Evolutionary conservation across 2,888 invertebrate genomes (phyloP), one percentile per base, ranked within the genome.

Genomic region (Aromia moschata): DNA sequence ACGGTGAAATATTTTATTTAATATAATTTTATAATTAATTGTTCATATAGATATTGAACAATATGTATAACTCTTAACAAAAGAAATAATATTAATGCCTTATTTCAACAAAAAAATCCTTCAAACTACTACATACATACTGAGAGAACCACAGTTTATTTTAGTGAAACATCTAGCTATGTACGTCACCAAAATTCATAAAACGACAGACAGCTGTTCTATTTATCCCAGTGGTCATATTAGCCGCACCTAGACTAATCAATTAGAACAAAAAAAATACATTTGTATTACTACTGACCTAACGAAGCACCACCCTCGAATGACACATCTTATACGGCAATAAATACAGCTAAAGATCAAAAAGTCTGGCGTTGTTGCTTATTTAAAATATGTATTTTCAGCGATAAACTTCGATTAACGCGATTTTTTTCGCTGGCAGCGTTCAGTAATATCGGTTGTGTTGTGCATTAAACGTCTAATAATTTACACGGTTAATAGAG

Each of bases 401-500:
- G 11, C 20, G 41, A 52, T 52, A 52, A 52, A 52, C 10, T 31
- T 52, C 14, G 25, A 41, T 52, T 15, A 41, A 30, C 30, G 16
- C n/a, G 41, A 40, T 30, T 31, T 16, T 31, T 41, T 31, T 33
- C 11, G 11, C 12, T 41, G 15, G 30, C 10, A 11, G 11, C 30
- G 17, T 31, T 12, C 17, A 40, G 31, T 12, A 52, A 52, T 49
- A 52, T 31, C 40, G 25, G 52, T 31, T n/a, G n/a, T n/a, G n/a
- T 30, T 17, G 31, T 40, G 40, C 40, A 40, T 17, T 52, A 52
- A 52, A 41, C 18, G 52, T 52, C 52, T 15, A 40, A 52, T 41
- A 52, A 52, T 41, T 52, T 41, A 52, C 41, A 41, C 41, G 41
- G 30, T 41, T 52, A 52, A 52, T 52, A 52, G 41, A 52, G 52